Percentiles rank a stretch among this genome's conserved stretches.
Evolutionary conservation across 1,140 invertebrate species (phyloP).

Genomic region (Bombus vancouverensis): DNA sequence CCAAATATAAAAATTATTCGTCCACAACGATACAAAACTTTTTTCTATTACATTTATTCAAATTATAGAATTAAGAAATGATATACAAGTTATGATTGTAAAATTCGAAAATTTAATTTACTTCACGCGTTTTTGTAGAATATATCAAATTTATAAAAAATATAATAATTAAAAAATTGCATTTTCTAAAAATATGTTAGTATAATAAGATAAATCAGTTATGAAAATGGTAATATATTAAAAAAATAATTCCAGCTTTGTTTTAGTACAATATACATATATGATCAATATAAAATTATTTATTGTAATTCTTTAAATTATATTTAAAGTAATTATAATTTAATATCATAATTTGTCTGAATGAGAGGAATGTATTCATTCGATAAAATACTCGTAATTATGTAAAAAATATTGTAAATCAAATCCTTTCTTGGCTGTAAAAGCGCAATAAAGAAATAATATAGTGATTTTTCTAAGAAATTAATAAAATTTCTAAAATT

Average conservation of each 20-base stretch:
- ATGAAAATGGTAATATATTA: background rate
- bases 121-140: background rate
- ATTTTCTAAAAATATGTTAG: no score
- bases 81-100: background rate
- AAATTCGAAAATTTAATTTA: background rate
- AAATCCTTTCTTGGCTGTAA: no score
- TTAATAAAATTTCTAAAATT: background rate
- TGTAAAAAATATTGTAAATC: no score
- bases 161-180: no score
- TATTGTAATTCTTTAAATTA: background rate
- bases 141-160: background rate
- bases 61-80: background rate
- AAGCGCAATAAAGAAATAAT: background rate
- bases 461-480: background rate
- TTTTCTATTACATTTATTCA: background rate
- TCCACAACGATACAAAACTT: background rate
- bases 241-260: background rate
- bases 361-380: no score
- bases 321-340: background rate
- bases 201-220: no score
- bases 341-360: no score
- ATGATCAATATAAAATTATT: background rate
- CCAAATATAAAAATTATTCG: background rate
- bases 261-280: background rate
- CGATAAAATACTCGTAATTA: no score